These are phyloP conservation scores for Zaprionus tsacasi DNA, from an alignment of 1,140 invertebrate species.

Conservation along the genomic window DNA sequence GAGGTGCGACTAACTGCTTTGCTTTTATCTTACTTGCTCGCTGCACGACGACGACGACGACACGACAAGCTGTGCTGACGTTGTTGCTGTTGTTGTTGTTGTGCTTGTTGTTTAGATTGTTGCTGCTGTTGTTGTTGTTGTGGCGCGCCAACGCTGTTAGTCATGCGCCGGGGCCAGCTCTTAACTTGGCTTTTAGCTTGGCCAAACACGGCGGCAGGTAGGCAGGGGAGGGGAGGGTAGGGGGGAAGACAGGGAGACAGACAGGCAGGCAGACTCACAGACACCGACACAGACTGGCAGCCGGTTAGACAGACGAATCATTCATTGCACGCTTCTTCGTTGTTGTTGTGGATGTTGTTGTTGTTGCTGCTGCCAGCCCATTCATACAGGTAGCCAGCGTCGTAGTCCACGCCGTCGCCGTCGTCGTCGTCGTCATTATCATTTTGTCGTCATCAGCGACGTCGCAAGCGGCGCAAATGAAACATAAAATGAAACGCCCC, in stretches of 20 bases:
- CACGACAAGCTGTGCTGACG: slow-evolving; percentile 69
- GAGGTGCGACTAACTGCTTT: not conserved
- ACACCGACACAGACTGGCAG: slow-evolving; percentile 11
- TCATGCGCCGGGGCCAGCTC: slow-evolving; percentile 67
- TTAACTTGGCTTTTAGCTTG: slow-evolving; percentile 70
- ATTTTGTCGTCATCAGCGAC: slow-evolving; percentile 80
- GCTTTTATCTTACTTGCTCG: slow-evolving; percentile 23
- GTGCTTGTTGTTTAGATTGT: slow-evolving; percentile 22
- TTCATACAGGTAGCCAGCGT: slow-evolving; percentile 63
- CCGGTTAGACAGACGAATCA: slow-evolving; percentile 54
- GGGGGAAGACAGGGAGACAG: not conserved
- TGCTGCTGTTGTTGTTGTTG: slow-evolving; percentile 53
- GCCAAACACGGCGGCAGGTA: slow-evolving; percentile 35
- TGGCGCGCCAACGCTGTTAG: slow-evolving; percentile 75
- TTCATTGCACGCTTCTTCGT: slow-evolving; percentile 60
- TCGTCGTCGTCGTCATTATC: slow-evolving; percentile 73
- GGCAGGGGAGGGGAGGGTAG: slow-evolving; percentile 11
- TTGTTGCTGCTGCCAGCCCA: slow-evolving; percentile 31
- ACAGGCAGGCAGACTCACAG: slow-evolving; percentile 14
- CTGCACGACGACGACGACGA: slow-evolving; percentile 64
- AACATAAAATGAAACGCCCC: slow-evolving; percentile 83
- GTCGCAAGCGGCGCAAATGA: slow-evolving; percentile 72
- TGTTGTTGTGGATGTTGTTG: slow-evolving; percentile 6
- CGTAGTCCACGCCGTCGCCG: slow-evolving; percentile 36
- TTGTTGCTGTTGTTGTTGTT: slow-evolving; percentile 36